Base-by-base conservation (phyloP, 2,888 invertebrate species). In the Pristionchus exspectatus region DNA sequence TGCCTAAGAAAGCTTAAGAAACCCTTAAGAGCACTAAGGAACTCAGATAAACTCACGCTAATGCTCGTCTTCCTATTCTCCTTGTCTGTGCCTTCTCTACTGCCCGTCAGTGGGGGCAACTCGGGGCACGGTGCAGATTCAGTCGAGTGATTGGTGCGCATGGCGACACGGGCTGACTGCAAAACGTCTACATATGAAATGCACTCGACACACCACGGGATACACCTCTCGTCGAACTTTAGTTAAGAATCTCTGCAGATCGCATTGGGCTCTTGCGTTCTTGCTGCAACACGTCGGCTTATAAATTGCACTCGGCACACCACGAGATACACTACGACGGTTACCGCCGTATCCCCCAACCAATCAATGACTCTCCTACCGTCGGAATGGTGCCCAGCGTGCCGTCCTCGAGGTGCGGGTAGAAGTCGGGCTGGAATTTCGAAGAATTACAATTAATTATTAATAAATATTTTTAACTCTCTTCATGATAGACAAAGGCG, bases 321-420 rank as follows among this genome's bases (percentile, higher is more conserved):
- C 72, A 30, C 30, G 30, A 5, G n/a, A 10, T 66, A n/a, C 66
- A n/a, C 66, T 10, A 66, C 66, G 66, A n/a, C 1, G 44, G 38
- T 77, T 18, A 77, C 38, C 44, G 77, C 33, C 3, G 69, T 9
- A 33, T 18, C 38, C 14, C 14, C 24, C 4, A 69, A 27, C 44
- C 14, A 69, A 24, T 69, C 18, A 33, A 74, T 38, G 4, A 54
- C 9, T 50, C 9, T 50, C 74, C 30, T 12, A 88, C 92, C 59
- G 91, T 91, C 18, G 92, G 92, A 87, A 92, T 92, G 10, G 92
- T 92, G 63, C 92, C 92, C 21, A 93, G 88, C 33, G 92, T 92
- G 83, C 92, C 92, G 86, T 92, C 92, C 21, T 85, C 86, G 21
- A 92, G 74, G 74, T 91, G 91, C 12, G 93, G 93, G 84, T 93